Evolutionary conservation across 2,113 vertebrate species (phyloP).

Genomic region (Tenrec ecaudatus): DNA sequence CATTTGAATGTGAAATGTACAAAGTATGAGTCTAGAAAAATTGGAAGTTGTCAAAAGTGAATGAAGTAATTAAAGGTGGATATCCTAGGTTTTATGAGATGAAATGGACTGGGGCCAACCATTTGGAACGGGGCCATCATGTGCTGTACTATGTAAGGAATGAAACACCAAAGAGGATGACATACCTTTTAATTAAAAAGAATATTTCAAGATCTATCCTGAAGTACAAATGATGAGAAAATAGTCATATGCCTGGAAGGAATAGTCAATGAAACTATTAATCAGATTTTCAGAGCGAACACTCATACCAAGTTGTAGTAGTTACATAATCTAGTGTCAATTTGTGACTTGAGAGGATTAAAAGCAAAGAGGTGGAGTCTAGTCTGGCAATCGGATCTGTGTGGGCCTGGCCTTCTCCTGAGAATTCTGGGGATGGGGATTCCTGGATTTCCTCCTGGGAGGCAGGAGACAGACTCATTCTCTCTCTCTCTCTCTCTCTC

Average conservation of each 20-base stretch:
- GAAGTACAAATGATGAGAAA: not conserved
- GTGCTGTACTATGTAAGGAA: not conserved
- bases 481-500: too few species aligned
- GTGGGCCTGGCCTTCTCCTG: too few species aligned
- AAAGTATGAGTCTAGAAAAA: not conserved
- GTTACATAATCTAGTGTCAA: too few species aligned
- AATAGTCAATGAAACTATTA: not conserved
- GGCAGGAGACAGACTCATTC: not conserved
- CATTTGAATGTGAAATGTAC: not conserved
- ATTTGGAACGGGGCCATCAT: not conserved
- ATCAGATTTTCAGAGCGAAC: not conserved
- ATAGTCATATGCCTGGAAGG: not conserved
- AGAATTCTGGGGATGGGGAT: too few species aligned
- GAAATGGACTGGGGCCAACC: too few species aligned
- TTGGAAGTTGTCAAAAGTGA: not conserved
- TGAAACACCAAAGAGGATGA: not conserved
- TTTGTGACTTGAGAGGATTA: too few species aligned
- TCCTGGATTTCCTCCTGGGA: too few species aligned
- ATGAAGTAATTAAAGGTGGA: not conserved
- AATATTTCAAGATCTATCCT: not conserved
- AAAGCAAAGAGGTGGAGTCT: too few species aligned
- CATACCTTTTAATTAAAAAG: not conserved
- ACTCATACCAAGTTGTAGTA: not conserved
- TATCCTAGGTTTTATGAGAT: not conserved
- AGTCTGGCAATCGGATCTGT: too few species aligned